Conservation (phyloP, 1,140 invertebrate genomes). For the Daktulosphaira vitifoliae region DNA sequence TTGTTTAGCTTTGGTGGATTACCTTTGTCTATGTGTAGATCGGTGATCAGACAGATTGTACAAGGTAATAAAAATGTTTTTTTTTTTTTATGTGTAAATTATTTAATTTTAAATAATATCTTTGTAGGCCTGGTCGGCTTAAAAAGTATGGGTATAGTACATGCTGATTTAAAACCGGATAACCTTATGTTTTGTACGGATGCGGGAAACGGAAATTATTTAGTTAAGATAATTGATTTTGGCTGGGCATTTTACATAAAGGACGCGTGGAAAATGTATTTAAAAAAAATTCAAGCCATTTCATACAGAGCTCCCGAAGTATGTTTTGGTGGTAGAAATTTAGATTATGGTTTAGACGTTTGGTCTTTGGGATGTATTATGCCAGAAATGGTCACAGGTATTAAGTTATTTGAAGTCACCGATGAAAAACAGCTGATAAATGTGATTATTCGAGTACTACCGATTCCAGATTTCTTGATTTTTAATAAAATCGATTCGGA, state of each 20-base stretch:
- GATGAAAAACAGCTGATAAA: background rate
- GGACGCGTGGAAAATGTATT: background rate
- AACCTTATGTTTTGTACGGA: background rate
- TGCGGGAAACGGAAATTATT: background rate
- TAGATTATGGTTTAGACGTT: background rate
- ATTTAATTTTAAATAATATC: background rate
- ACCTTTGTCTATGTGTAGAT: background rate
- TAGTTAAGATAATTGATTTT: slow-evolving; percentile 6
- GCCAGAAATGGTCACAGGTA: slow-evolving; percentile 2
- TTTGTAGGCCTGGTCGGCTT: background rate
- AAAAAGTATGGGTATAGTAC: background rate
- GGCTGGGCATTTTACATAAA: slow-evolving; percentile 5
- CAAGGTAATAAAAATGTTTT: background rate
- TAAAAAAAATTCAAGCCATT: background rate
- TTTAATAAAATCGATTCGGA: background rate
- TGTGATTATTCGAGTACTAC: background rate
- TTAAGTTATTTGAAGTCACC: background rate
- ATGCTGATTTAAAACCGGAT: slow-evolving; percentile 11
- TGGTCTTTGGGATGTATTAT: slow-evolving; percentile 9
- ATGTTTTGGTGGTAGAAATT: background rate
- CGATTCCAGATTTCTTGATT: background rate
- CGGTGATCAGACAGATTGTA: slow-evolving; percentile 12
- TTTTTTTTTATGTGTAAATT: too few relatives aligned
- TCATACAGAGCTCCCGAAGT: background rate
- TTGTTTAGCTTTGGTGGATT: background rate